Conservation (phyloP, 2,888 invertebrate species). For the Pseudococcus viburni region DNA sequence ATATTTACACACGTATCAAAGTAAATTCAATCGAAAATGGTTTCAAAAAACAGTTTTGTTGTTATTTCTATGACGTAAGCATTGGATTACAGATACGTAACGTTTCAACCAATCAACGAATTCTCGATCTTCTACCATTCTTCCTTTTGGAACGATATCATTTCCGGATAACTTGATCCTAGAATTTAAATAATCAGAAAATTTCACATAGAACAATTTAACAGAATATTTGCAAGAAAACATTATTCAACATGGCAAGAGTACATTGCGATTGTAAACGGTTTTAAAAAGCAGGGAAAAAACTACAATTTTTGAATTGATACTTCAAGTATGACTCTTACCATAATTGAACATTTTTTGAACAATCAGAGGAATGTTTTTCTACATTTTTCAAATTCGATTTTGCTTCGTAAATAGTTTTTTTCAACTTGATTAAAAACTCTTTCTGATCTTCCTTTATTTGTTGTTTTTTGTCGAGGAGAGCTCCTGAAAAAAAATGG, state of each 20-base stretch:
- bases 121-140: neutral
- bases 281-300: too few relatives aligned
- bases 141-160: constrained; percentile 39
- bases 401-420: constrained; percentile 19
- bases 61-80: neutral
- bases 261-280: too few relatives aligned
- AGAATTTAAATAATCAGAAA: neutral
- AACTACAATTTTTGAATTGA: too few relatives aligned
- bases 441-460: constrained; percentile 9
- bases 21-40: neutral
- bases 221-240: neutral
- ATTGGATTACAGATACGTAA: constrained; percentile 15
- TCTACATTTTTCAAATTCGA: constrained; percentile 15
- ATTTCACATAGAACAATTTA: neutral
- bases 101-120: constrained; percentile 40
- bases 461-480: neutral
- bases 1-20: neutral
- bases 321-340: neutral
- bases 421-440: neutral
- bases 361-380: neutral
- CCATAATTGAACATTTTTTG: constrained; percentile 26
- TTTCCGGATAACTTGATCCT: constrained; percentile 26
- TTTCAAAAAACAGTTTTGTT: neutral
- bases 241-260: too few relatives aligned
- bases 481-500: neutral